Evolutionary conservation across 1,140 invertebrate species (phyloP).

Genomic region (Augochlora pura): DNA sequence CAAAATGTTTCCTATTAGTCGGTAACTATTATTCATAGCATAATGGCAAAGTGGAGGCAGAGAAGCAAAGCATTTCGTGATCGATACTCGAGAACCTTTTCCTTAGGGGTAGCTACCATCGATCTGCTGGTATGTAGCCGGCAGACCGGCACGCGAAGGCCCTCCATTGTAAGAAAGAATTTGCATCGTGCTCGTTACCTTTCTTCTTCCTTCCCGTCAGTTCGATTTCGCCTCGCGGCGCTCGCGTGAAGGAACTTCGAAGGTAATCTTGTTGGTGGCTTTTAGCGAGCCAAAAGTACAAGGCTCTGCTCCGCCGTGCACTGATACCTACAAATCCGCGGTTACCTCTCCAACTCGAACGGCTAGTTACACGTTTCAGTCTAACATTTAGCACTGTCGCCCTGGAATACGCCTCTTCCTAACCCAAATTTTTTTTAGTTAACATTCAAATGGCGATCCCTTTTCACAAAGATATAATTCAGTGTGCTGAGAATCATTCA

Average conservation of each 20-base stretch:
- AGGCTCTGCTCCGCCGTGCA: background rate
- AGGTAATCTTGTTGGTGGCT: background rate
- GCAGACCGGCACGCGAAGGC: slow-evolving; percentile 23
- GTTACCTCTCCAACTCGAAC: background rate
- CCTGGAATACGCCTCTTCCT: too few relatives aligned
- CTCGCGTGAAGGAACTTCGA: background rate
- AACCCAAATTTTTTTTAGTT: too few relatives aligned
- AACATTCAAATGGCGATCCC: too few relatives aligned
- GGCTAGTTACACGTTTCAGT: too few relatives aligned
- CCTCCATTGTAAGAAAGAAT: slow-evolving; percentile 33
- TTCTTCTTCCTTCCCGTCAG: slow-evolving; percentile 1
- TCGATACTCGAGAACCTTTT: slow-evolving; percentile 42
- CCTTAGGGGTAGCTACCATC: slow-evolving; percentile 42
- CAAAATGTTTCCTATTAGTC: background rate
- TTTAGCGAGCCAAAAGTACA: slow-evolving; percentile 15
- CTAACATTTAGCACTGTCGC: too few relatives aligned
- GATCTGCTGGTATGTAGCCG: slow-evolving; percentile 35
- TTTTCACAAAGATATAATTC: too few relatives aligned
- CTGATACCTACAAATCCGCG: background rate
- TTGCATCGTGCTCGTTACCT: slow-evolving; percentile 26
- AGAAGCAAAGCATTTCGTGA: slow-evolving; percentile 23
- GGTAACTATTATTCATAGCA: background rate
- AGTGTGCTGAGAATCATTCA: too few relatives aligned
- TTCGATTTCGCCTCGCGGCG: slow-evolving; percentile 6
- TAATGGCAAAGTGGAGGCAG: background rate